Percentiles rank a stretch among this genome's conserved stretches.
These are phyloP conservation scores for Barbus barbus DNA, from an alignment of 2,113 vertebrate species.

Conservation along the genomic window DNA sequence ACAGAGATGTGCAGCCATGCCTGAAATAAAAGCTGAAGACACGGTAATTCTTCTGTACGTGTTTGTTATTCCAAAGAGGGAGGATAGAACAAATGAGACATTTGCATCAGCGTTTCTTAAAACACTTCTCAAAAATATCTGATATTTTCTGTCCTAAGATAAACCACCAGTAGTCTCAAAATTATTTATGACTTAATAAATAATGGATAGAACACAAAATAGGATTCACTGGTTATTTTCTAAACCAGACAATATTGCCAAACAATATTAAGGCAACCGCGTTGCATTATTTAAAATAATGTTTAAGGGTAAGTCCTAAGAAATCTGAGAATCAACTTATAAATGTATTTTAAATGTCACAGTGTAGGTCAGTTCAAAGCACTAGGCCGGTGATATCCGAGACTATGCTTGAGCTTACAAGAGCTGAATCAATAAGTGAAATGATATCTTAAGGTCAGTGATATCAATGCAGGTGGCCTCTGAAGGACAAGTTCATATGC, in stretches of 20 bases:
- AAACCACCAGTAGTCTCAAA: background rate
- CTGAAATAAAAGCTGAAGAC: constrained; percentile 31
- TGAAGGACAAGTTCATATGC: constrained; percentile 1
- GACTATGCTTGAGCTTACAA: background rate
- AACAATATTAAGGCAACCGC: background rate
- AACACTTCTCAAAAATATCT: background rate
- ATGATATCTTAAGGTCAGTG: constrained; percentile 21
- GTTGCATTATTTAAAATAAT: constrained; percentile 30
- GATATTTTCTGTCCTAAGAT: background rate
- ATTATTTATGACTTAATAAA: constrained; percentile 20
- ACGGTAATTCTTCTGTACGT: background rate
- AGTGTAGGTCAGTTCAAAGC: constrained; percentile 6
- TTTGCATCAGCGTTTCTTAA: background rate
- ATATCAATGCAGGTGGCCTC: constrained; percentile 8
- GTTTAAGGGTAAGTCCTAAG: background rate
- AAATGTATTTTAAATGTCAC: constrained; percentile 18
- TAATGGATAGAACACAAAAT: constrained; percentile 27
- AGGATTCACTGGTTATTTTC: constrained; percentile 14
- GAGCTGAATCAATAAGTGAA: constrained; percentile 28
- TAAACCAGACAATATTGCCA: constrained; percentile 9
- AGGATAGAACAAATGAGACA: background rate
- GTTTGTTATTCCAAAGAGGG: background rate
- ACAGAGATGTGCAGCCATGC: constrained; percentile 24
- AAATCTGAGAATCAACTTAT: constrained; percentile 14
- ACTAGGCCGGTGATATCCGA: background rate